A percentile compares a stretch with the other conserved stretches of the same genome.
Conservation (phyloP, 2,888 invertebrate species). For the Caenorhabditis doughertyi region DNA sequence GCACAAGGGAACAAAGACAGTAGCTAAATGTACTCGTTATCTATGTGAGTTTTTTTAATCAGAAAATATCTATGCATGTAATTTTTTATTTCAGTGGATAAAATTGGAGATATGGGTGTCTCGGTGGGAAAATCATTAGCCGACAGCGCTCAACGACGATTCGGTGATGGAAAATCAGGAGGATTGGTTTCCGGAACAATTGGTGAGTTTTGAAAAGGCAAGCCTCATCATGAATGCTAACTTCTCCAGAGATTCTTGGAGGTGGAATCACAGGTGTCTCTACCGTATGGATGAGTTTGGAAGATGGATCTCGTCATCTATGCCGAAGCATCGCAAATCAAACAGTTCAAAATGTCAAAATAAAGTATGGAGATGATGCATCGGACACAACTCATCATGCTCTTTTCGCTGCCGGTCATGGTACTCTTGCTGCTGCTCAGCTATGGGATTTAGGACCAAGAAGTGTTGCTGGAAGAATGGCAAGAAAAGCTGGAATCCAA, state of each 20-base stretch:
- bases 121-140: conserved; percentile 87
- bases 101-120: conserved; percentile 87
- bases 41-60: conserved; percentile 84
- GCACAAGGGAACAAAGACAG: conserved; percentile 87
- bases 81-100: conserved; percentile 83
- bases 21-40: conserved; percentile 88
- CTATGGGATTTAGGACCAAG: conserved; percentile 88
- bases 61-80: background rate
- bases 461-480: conserved; percentile 87
- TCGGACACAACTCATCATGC: conserved; percentile 87
- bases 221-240: background rate
- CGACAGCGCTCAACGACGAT: conserved; percentile 85
- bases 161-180: conserved; percentile 80
- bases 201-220: conserved; percentile 33
- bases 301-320: conserved; percentile 87
- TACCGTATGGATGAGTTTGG: conserved; percentile 87
- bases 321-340: conserved; percentile 87
- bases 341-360: conserved; percentile 88
- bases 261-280: conserved; percentile 84
- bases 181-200: conserved; percentile 74
- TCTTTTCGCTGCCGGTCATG: conserved; percentile 88
- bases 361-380: conserved; percentile 89
- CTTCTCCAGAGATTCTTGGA: conserved; percentile 72
- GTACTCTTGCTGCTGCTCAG: conserved; percentile 87
- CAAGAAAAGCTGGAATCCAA: conserved; percentile 86